Evolutionary conservation across 2,113 vertebrate genomes (phyloP).

Genomic region (Oncorhynchus clarkii): DNA sequence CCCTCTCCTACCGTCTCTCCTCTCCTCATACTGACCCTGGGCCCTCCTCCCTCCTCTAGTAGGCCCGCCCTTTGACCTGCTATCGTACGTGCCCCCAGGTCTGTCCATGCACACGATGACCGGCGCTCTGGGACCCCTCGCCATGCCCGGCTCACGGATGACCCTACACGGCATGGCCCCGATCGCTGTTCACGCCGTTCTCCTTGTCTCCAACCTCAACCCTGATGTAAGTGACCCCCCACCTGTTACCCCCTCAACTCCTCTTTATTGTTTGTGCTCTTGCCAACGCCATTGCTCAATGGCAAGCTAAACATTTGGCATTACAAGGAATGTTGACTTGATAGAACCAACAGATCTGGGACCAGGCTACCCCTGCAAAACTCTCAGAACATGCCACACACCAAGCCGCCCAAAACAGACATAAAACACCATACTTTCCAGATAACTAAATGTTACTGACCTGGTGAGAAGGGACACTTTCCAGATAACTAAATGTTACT

Average conservation of each 20-base stretch:
- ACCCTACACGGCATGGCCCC: slow-evolving; percentile 52
- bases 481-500: no score
- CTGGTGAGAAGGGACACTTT: no score
- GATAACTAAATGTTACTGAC: no score
- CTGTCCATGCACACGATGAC: slow-evolving; percentile 67
- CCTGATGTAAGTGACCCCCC: slow-evolving; percentile 75
- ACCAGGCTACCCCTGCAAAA: no score
- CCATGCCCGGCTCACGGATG: slow-evolving; percentile 62
- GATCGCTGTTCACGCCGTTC: slow-evolving; percentile 70
- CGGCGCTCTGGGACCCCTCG: slow-evolving; percentile 61
- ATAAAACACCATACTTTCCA: no score
- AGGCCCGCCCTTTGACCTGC: neutral
- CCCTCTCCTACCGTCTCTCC: no score
- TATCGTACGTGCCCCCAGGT: slow-evolving; percentile 43
- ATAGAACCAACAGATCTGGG: no score
- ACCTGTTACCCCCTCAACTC: neutral
- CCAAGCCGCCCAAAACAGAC: no score
- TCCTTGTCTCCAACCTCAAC: slow-evolving; percentile 85
- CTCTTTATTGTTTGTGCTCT: neutral
- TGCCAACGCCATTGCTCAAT: neutral
- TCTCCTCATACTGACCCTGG: neutral
- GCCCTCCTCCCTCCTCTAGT: neutral
- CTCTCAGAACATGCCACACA: no score
- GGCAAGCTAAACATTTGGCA: neutral
- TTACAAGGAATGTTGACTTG: no score